Percentiles rank a stretch among this genome's conserved stretches.
phyloP scores from a whole-genome alignment of 2,888 invertebrate species.

The Philereme vetulata region DNA sequence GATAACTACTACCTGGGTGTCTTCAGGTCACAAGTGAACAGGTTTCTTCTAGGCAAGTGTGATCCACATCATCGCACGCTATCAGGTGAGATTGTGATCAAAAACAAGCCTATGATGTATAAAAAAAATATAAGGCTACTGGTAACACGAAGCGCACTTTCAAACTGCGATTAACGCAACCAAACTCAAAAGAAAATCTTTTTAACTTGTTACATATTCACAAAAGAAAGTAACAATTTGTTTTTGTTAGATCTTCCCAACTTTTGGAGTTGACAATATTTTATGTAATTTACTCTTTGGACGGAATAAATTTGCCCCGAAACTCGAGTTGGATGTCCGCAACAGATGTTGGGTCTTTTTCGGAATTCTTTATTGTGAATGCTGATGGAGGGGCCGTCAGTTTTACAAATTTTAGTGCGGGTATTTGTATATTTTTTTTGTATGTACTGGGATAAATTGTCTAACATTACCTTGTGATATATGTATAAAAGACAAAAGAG shows the following conservation, averaged over 20 bases:
- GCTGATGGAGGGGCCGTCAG: slow-evolving; percentile 30
- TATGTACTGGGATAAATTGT: neutral
- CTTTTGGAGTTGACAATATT: slow-evolving; percentile 60
- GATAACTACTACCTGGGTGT: too few species aligned
- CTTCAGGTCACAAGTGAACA: too few species aligned
- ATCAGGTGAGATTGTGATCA: too few species aligned
- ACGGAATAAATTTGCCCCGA: slow-evolving; percentile 69
- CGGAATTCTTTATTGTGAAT: slow-evolving; percentile 33
- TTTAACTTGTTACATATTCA: slow-evolving; percentile 16
- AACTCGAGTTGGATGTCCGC: slow-evolving; percentile 41
- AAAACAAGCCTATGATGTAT: too few species aligned
- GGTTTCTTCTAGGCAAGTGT: too few species aligned
- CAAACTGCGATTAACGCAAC: slow-evolving; percentile 2
- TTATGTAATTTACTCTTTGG: slow-evolving; percentile 75
- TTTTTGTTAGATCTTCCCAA: slow-evolving; percentile 16
- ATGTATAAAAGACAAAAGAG: too few species aligned
- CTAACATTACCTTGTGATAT: neutral
- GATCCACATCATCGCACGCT: too few species aligned
- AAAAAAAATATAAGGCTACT: too few species aligned
- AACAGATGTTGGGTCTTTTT: slow-evolving; percentile 39
- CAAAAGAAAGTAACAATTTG: slow-evolving; percentile 26
- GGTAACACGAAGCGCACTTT: too few species aligned
- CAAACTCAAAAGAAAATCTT: slow-evolving; percentile 15
- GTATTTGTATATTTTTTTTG: slow-evolving; percentile 9
- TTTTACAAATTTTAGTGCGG: slow-evolving; percentile 28